These are phyloP conservation scores for Tenebrio molitor DNA, from an alignment of 1,140 invertebrate genomes.

Conservation along the genomic window DNA sequence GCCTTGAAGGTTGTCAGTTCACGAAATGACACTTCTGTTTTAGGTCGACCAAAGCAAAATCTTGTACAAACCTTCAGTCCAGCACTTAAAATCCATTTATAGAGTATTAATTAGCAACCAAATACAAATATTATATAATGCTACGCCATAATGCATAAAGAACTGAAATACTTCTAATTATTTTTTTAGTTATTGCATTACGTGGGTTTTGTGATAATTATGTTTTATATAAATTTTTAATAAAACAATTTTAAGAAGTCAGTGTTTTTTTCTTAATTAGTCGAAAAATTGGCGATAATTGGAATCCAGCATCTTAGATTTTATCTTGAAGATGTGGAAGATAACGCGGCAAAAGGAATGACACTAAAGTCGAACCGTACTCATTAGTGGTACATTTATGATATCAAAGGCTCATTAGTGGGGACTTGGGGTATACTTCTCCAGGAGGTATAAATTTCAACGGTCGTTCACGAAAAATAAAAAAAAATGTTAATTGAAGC, in stretches of 20 bases:
- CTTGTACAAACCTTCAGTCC: conserved; percentile 70
- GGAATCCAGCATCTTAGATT: no score
- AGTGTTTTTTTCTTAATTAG: neutral
- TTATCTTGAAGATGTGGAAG: no score
- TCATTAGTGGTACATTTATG: no score
- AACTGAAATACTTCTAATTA: conserved; percentile 14
- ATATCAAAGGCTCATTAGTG: no score
- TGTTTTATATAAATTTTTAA: conserved; percentile 30
- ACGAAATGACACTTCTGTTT: conserved; percentile 59
- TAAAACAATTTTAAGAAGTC: neutral
- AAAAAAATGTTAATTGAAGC: no score
- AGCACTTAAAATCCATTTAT: conserved; percentile 33
- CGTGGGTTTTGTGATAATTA: conserved; percentile 40
- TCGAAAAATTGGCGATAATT: neutral
- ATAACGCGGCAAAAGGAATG: no score
- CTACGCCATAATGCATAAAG: conserved; percentile 11
- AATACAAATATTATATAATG: conserved; percentile 9
- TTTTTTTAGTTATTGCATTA: neutral
- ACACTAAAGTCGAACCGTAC: no score
- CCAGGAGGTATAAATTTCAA: no score
- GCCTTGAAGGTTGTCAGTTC: no score
- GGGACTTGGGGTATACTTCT: no score
- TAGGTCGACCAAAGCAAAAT: conserved; percentile 72
- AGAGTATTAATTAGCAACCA: conserved; percentile 17
- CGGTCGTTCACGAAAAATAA: no score